These are phyloP conservation scores for Orientallactaga bullata DNA, from an alignment of 2,113 vertebrate species.

Conservation along the genomic window DNA sequence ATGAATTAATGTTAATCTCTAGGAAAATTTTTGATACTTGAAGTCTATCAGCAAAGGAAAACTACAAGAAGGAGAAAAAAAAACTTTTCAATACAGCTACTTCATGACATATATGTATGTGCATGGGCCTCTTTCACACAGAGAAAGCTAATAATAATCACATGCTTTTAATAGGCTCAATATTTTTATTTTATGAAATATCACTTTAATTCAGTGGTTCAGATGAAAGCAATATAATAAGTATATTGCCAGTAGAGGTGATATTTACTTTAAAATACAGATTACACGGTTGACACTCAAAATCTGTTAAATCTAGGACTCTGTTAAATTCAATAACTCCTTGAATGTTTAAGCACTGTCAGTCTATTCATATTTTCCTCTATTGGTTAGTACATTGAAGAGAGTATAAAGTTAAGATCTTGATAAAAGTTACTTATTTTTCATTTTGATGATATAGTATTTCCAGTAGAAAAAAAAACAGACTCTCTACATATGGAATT, in stretches of 20 bases:
- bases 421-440: slow-evolving; percentile 42
- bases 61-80: not conserved
- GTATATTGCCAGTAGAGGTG: not conserved
- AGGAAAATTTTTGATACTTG: slow-evolving; percentile 7
- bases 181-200: slow-evolving; percentile 35
- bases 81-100: not conserved
- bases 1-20: slow-evolving; percentile 40
- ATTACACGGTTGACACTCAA: not conserved
- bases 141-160: slow-evolving; percentile 6
- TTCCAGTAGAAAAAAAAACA: slow-evolving; percentile 43
- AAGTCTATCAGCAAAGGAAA: slow-evolving; percentile 48
- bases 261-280: not conserved
- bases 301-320: slow-evolving; percentile 27
- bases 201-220: slow-evolving; percentile 1
- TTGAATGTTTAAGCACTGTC: not conserved
- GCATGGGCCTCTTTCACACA: not conserved
- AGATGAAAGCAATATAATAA: slow-evolving; percentile 1
- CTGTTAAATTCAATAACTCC: slow-evolving; percentile 43
- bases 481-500: slow-evolving; percentile 38
- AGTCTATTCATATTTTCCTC: slow-evolving; percentile 19
- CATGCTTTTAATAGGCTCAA: slow-evolving; percentile 17
- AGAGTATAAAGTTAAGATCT: not conserved
- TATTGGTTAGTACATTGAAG: slow-evolving; percentile 6
- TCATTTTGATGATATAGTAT: slow-evolving; percentile 12
- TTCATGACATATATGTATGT: not conserved